A percentile compares a stretch with the other conserved stretches of the same genome.
phyloP scores from a whole-genome alignment of 2,888 invertebrate genomes.

The Chrysina gloriosa region DNA sequence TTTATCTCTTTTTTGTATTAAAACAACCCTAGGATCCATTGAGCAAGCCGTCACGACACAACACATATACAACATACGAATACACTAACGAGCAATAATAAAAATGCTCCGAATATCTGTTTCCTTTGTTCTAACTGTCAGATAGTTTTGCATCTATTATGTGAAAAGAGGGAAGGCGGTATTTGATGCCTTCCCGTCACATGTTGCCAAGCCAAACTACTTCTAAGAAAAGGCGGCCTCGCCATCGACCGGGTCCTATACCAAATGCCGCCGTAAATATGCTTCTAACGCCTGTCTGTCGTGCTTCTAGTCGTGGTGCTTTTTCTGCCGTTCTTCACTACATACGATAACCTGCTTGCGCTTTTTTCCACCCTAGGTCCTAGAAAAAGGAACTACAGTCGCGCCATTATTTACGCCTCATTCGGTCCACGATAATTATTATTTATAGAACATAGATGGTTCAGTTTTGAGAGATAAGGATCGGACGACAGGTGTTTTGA shows the following conservation, averaged over 20 bases:
- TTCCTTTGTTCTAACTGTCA: conserved; percentile 45
- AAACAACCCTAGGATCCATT: conserved; percentile 13
- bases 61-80: not conserved
- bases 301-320: conserved; percentile 21
- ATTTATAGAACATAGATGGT: conserved; percentile 38
- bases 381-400: conserved; percentile 38
- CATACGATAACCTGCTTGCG: not conserved
- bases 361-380: not conserved
- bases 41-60: not conserved
- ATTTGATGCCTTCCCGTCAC: conserved; percentile 50
- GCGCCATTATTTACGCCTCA: conserved; percentile 39
- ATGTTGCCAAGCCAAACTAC: conserved; percentile 48
- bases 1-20: not conserved
- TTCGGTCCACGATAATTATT: conserved; percentile 34
- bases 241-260: conserved; percentile 36
- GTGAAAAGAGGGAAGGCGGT: conserved; percentile 43
- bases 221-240: conserved; percentile 47
- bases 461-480: conserved; percentile 36
- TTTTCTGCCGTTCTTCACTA: not conserved
- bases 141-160: conserved; percentile 49
- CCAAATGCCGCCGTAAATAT: conserved; percentile 40
- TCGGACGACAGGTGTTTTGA: conserved; percentile 37
- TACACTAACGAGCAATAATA: conserved; percentile 40
- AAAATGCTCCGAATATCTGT: conserved; percentile 40
- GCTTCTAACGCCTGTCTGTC: conserved; percentile 39